Conservation (phyloP, 2,888 invertebrate genomes). For the Pollenia angustigena region DNA sequence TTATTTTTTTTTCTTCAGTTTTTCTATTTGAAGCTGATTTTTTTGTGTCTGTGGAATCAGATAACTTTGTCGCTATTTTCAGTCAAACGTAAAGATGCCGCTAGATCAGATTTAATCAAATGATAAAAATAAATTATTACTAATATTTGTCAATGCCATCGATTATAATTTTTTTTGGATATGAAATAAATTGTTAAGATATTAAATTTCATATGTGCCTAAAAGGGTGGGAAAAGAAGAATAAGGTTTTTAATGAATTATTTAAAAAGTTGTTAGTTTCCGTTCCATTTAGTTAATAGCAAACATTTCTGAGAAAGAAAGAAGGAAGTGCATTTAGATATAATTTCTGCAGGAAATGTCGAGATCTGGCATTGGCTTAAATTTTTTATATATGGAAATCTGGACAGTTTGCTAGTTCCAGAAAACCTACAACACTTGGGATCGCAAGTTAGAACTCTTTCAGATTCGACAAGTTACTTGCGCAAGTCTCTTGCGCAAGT, state of each 20-base stretch:
- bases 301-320: no score
- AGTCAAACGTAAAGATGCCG: slow-evolving; percentile 63
- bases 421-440: no score
- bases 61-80: slow-evolving; percentile 72
- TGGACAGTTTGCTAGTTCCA: no score
- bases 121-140: slow-evolving; percentile 72
- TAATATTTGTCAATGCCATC: slow-evolving; percentile 72
- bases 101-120: slow-evolving; percentile 64
- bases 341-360: no score
- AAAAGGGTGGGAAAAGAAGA: background rate
- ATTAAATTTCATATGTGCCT: slow-evolving; percentile 43
- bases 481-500: no score
- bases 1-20: slow-evolving; percentile 25
- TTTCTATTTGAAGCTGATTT: background rate
- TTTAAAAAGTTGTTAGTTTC: background rate
- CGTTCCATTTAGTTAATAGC: no score
- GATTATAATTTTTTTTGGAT: slow-evolving; percentile 21
- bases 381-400: no score
- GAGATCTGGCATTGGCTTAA: no score
- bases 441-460: no score
- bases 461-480: no score
- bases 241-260: background rate
- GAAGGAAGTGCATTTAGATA: no score
- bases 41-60: slow-evolving; percentile 56
- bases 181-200: slow-evolving; percentile 50